Base-by-base conservation (phyloP, 2,797 vertebrate genomes). In the Lagocephalus sceleratus region DNA sequence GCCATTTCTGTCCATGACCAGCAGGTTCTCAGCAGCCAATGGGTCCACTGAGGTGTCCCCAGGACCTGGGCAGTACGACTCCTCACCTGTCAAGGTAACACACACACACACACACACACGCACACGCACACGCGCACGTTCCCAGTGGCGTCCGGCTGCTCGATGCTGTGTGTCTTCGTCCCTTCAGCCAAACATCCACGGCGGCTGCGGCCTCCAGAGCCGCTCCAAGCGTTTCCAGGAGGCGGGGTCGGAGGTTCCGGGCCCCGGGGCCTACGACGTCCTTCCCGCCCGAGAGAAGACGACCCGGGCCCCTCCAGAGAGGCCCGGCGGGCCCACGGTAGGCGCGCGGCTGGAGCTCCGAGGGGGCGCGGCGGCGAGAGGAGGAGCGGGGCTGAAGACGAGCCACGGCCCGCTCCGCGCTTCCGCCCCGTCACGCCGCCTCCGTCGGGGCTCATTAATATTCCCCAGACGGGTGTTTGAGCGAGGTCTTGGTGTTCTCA, bases 161-260 rank as follows among this genome's bases (percentile, higher is more conserved):
- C 49, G 19, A 41, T 14, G 40, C 29, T 50, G 21, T 49, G 23
- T 43, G 41, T 22, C 45, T 56, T n/a, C 16, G 5, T 20, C 15
- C 12, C 57, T 39, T 57, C 64, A 90, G 89, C 26, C 41, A 47
- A 83, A 86, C 17, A 51, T 90, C 63, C 74, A 75, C 1, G 90
- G 89, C 25, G 88, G 90, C 17, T 42, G 56, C 51, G 88, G 86
- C 72, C 84, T 90, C 47, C 83, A 88, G 79, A 89, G 82, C 75
- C 79, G 81, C 48, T 87, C 87, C 19, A 76, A 72, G 62, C 86
- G 88, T 7, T 92, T 91, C 68, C 52, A 82, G 17, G 83, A 87
- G 4, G 35, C 20, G 3, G 19, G 52, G 38, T 84, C 83, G 3
- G 65, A 79, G 43, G 78, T 73, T 9, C 90, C 90, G 0, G 90